Base-by-base conservation (phyloP, 2,888 invertebrate genomes). In the Tetropium fuscum region DNA sequence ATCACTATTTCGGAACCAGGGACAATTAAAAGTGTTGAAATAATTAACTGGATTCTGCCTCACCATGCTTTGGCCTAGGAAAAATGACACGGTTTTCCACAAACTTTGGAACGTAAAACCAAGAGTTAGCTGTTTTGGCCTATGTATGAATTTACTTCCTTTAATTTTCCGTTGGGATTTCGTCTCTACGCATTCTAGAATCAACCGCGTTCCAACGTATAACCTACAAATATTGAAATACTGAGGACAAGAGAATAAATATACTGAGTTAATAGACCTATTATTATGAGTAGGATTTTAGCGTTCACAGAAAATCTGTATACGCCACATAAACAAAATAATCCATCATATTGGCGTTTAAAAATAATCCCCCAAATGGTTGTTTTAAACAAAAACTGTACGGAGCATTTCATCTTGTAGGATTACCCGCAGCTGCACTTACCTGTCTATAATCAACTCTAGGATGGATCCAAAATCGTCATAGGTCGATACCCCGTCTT, bases 381-480 rank as follows among this genome's bases (percentile, higher is more conserved):
- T n/a, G n/a, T n/a, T n/a, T n/a, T n/a, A n/a, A n/a, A n/a, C n/a
- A n/a, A n/a, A n/a, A n/a, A n/a, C n/a, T n/a, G n/a, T n/a, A n/a
- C n/a, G n/a, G n/a, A n/a, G n/a, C n/a, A n/a, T n/a, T n/a, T n/a
- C n/a, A n/a, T n/a, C n/a, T n/a, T n/a, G n/a, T n/a, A n/a, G n/a
- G n/a, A n/a, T n/a, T n/a, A n/a, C n/a, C n/a, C n/a, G n/a, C n/a
- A n/a, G 8, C 7, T 1, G n/a, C 16, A 44, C 55, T 53, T 56
- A 66, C 66, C 68, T 66, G 40, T 68, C 70, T 43, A 69, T 56
- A 48, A 61, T 60, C 44, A 68, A 49, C 47, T 70, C 70, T 27
- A 69, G 48, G 48, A 51, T 51, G 27, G 60, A 27, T 53, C 58
- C 45, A 30, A 55, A 47, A 48, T 62, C 56, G 18, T 57, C 56